Percentiles rank a stretch among this genome's conserved stretches.
Evolutionary conservation across 2,113 vertebrate species (phyloP).

Genomic region (Hemiprocne comata): DNA sequence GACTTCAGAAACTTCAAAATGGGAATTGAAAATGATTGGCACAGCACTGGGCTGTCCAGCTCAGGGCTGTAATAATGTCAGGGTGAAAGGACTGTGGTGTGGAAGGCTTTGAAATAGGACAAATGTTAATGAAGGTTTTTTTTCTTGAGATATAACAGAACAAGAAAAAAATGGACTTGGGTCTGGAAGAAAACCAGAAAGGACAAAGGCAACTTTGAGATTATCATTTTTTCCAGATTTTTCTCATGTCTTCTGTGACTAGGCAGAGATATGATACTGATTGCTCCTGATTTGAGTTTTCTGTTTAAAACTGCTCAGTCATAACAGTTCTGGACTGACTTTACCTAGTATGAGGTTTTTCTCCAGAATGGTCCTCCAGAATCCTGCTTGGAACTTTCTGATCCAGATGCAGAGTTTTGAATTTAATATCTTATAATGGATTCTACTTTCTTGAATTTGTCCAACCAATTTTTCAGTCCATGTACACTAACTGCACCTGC

Average conservation of each 20-base stretch:
- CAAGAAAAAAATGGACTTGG: background rate
- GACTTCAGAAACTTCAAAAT: background rate
- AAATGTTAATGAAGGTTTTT: background rate
- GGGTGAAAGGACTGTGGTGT: background rate
- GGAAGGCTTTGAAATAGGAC: background rate
- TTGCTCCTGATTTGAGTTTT: background rate
- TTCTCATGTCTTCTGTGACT: background rate
- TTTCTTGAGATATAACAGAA: background rate
- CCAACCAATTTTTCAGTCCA: background rate
- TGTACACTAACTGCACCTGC: background rate
- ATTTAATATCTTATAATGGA: background rate
- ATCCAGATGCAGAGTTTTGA: background rate
- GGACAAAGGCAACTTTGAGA: background rate
- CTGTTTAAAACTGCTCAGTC: background rate
- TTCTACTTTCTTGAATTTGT: background rate
- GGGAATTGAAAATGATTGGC: background rate
- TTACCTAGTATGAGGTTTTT: background rate
- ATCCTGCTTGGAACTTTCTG: background rate
- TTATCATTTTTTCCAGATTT: background rate
- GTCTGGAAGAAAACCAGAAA: background rate
- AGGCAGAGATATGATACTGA: background rate
- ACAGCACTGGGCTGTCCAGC: rapidly evolving
- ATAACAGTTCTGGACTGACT: background rate
- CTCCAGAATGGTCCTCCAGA: background rate
- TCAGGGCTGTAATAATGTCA: background rate